Base-by-base conservation (phyloP, 2,888 invertebrate species). In the Xestia c-nigrum region DNA sequence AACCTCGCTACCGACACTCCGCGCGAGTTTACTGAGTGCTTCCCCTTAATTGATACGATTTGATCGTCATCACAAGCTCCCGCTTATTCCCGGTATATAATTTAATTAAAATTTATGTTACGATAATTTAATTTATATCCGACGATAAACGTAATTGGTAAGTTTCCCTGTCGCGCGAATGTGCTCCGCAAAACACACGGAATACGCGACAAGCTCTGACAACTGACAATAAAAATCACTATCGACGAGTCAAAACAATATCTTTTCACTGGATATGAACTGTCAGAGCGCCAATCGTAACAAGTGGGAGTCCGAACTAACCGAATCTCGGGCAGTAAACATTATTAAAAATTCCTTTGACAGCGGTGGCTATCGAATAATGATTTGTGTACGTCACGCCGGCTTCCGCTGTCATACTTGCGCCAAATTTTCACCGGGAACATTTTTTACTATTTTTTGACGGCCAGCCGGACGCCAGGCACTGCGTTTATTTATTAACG, bases 401-500 rank as follows among this genome's bases (percentile, higher is more conserved):
- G 90, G 92, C 91, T 91, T 91, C 91, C 92, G 90, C 94, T 94
- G 95, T 96, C 95, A 95, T 96, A 95, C 95, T 95, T 95, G 95
- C 94, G 93, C 95, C 94, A 94, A 96, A 95, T 95, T 96, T 96
- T 94, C 93, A 90, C 91, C 91, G 86, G 88, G 72, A 88, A 83
- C 85, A 87, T 91, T 94, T 95, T 95, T 95, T 93, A 91, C 93
- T 93, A 92, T 95, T 95, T 95, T 94, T 91, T 90, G 89, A 92
- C 92, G 90, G 90, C 90, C 91, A 89, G 92, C 92, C 93, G 94
- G 91, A 92, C 94, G 93, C 90, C 90, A 92, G 94, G 92, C 93
- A 93, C 93, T 93, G 94, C 96, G 95, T 96, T 96, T 96, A 96
- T 96, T 96, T 96, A 96, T 96, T 96, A 96, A 96, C 96, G 95